A percentile compares a stretch with the other conserved stretches of the same genome.
Conservation (phyloP, 1,140 invertebrate species). For the Metaphire vulgaris region DNA sequence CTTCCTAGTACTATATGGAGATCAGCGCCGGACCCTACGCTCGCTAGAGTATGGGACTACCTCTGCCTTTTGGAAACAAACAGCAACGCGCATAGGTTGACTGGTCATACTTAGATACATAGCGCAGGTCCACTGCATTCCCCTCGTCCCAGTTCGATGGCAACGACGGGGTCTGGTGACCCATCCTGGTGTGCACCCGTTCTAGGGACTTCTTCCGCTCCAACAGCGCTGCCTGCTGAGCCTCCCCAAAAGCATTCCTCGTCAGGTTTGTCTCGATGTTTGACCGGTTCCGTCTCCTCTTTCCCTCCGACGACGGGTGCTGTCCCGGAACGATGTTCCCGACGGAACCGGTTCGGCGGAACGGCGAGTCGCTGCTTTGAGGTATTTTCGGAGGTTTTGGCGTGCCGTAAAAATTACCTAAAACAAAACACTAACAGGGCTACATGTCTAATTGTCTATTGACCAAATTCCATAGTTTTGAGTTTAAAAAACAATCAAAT, state of each 20-base stretch:
- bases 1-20: no score
- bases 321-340: slow-evolving; percentile 54
- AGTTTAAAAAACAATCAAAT: no score
- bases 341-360: slow-evolving; percentile 41
- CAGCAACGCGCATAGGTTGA: no score
- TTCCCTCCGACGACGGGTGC: slow-evolving; percentile 58
- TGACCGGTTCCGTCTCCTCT: slow-evolving; percentile 57
- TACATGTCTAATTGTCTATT: no score
- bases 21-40: no score
- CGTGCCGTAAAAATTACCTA: slow-evolving; percentile 56
- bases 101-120: no score
- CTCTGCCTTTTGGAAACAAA: no score
- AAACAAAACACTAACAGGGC: no score
- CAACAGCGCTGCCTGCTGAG: slow-evolving; percentile 42
- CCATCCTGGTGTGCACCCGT: background rate
- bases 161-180: background rate
- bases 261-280: slow-evolving; percentile 43
- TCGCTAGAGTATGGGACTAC: no score
- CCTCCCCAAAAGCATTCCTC: slow-evolving; percentile 45
- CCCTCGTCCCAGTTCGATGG: no score
- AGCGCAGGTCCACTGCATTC: no score
- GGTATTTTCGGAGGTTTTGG: slow-evolving; percentile 51
- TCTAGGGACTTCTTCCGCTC: slow-evolving; percentile 2
- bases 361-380: slow-evolving; percentile 32
- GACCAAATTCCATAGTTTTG: no score